Evolutionary conservation across 2,797 vertebrate genomes (phyloP), one percentile per base, ranked within the genome.

Genomic region (Limnodromus scolopaceus): DNA sequence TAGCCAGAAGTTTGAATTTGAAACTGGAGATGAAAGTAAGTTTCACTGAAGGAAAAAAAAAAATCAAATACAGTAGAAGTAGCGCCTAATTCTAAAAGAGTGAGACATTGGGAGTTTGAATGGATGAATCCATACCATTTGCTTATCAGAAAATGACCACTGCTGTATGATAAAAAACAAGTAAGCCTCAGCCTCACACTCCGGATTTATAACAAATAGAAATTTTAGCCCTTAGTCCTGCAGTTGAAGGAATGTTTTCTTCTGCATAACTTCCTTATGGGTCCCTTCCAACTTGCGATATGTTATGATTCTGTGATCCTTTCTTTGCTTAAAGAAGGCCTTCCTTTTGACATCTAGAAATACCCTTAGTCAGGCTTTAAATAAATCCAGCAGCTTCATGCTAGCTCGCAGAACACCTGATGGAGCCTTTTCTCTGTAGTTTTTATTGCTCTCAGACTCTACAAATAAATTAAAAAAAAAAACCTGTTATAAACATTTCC

Each of bases 1-100:
- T 98, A 99, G 99, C 90, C 98, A 98, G 80, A 99, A 99, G 98
- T 99, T 99, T 97, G 99, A 99, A 98, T 99, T 99, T 95, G 98
- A 99, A 98, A 99, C 99, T 77, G 99, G 99, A 98, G 99, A 99
- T 98, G 99, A 99, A 97, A 99, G 99, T 99, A 99, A 97, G 98
- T 98, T 95, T 96, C 81, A 76, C 64, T 70, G 60, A 69, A 95
- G 94, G 71, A 4, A 54, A 68, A 53, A 55, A 66, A 53, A 64
- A 60, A 66, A 9, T 13, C 24, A 75, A 79, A 7, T 74, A 38
- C 15, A 51, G 10, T 36, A 93, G 71, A 93, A 89, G 41, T 45
- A 93, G 71, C 61, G 84, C 64, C 72, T 94, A 34, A 80, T 49
- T 79, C 32, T 78, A 66, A 92, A 68, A 12, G 49, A 84, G 14